Base-by-base conservation (phyloP, 2,113 vertebrate genomes). In the Cephalopterus ornatus region DNA sequence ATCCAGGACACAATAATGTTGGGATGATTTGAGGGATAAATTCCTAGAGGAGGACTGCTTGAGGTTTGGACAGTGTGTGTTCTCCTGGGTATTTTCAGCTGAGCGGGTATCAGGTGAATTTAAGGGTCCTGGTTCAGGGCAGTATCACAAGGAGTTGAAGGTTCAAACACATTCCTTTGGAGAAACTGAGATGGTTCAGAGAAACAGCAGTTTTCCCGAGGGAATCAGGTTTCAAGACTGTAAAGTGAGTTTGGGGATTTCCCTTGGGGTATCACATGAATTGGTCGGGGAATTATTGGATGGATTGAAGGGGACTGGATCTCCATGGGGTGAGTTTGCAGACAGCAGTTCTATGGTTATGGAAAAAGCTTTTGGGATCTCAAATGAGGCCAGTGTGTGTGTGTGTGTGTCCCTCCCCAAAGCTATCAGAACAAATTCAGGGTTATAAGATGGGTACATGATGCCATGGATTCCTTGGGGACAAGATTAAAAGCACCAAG, bases 211-310 rank as follows among this genome's bases (percentile, higher is more conserved):
- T 37, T 79, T 84, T 65, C 33, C 68, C 19, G 15, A 26, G 47
- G 70, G 33, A 72, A 88, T 88, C 26, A 15, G 8, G 4, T 70
- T 79, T 87, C 68, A 66, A 67, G 63, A 22, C 21, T 79, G 33
- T 28, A 39, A 67, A 63, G 8, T 0, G 6, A 83, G 37, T 72
- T 17, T 22, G 16, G 12, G 33, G 19, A 35, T 71, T 79, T 85
- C n/a, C 37, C 10, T 30, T 47, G 30, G 24, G 21, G 2, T 39
- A 65, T 10, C 16, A 79, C 44, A 22, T 24, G 39, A 67, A 79
- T 27, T 27, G 30, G 21, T 0, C 1, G 4, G 28, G 23, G 16
- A 80, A 66, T 13, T 41, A 66, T 0, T 35, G 23, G 24, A 49
- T 62, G 32, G 61, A 67, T 74, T 84, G 19, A 49, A 24, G 9